phyloP scores from a whole-genome alignment of 2,888 invertebrate genomes.

The Byasa hedistus region DNA sequence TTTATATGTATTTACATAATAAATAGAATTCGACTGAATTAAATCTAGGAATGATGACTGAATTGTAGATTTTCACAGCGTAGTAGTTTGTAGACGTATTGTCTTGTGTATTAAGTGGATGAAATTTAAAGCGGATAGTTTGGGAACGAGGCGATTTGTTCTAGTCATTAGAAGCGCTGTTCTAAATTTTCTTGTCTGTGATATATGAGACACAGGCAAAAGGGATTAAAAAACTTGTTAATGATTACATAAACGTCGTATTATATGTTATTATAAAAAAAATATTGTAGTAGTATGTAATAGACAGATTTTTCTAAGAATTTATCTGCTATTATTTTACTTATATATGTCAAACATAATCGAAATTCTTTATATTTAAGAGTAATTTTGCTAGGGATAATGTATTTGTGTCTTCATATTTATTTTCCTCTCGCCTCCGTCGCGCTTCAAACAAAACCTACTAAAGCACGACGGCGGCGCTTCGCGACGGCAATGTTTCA shows the following conservation, averaged over 20 bases:
- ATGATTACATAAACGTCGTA: no score
- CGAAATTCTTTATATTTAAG: not conserved
- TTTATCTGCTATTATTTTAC: not conserved
- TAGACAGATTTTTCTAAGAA: no score
- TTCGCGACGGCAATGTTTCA: not conserved
- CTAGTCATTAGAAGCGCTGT: not conserved
- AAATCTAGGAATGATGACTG: not conserved
- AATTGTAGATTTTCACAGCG: not conserved
- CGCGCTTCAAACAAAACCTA: constrained; percentile 2
- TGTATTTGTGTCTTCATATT: not conserved
- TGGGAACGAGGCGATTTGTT: constrained; percentile 1
- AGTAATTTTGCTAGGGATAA: not conserved
- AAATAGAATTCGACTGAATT: not conserved
- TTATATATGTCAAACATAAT: not conserved
- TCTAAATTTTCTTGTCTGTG: not conserved
- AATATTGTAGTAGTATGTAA: no score
- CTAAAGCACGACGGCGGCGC: not conserved
- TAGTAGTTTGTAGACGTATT: not conserved
- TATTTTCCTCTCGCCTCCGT: not conserved
- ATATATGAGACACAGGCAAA: not conserved
- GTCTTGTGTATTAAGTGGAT: not conserved
- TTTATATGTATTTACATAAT: not conserved
- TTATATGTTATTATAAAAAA: no score
- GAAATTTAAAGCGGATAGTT: not conserved
- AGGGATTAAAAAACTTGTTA: not conserved